Base-by-base conservation (phyloP, 1,140 invertebrate genomes). In the Yoshiicerus persimilis region DNA sequence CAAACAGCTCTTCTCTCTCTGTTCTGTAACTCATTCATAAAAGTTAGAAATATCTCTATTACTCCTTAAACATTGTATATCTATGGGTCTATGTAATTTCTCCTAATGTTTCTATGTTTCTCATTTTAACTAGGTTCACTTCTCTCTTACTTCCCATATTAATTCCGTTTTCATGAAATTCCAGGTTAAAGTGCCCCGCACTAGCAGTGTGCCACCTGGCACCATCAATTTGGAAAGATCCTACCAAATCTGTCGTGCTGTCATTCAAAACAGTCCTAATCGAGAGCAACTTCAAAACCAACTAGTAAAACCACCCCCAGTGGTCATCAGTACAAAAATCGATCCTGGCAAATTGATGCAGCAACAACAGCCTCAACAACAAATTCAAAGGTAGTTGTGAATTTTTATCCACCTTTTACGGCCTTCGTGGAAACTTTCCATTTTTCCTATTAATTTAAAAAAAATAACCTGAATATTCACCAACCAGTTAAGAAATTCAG, bases 201-300 rank as follows among this genome's bases (percentile, higher is more conserved):
- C 80, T 0, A 64, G 25, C 20, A 64, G 64, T 34, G 88, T 96
- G 87, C 96, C 96, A 6, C 96, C 96, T 0, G 96, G 96, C 5
- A 96, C 96, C 30, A 96, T 98, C 9, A 98, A 98, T 93, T 93
- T 98, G 16, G 97, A 98, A 92, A 94, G 98, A 38, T 98, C 97
- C 91, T 97, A 98, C 92, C 97, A 98, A 89, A 99, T 99, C 91
- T 98, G 97, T 92, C 97, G 98, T 93, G 97, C 97, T 56, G 97
- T 98, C 80, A 97, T 98, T 89, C 96, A 98, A 93, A 98, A 97
- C 91, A 97, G 96, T 91, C 96, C 96, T 0, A 98, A 98, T 92
- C 93, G 96, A 27, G 96, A 97, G 92, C 96, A 97, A 91, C 92
- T 97, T n/a, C 95, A 96, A 88, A 95, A 96, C 23, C 96, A 97